phyloP scores from a whole-genome alignment of 2,113 vertebrate genomes.

The Cyprinus carpio region DNA sequence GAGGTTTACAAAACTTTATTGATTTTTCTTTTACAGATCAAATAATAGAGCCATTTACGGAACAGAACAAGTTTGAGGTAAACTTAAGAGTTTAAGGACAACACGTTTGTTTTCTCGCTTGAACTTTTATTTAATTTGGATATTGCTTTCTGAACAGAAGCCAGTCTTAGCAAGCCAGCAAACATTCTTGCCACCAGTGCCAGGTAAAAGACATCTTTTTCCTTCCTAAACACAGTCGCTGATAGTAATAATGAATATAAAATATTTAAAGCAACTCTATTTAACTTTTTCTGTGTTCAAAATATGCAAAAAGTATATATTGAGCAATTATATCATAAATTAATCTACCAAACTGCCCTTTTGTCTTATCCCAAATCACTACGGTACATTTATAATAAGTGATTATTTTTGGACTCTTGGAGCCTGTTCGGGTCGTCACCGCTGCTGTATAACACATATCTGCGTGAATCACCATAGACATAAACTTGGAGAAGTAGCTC shows the following conservation, averaged over 20 bases:
- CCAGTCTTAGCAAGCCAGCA: slow-evolving; percentile 47
- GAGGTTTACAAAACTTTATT: not conserved
- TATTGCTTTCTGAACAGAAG: slow-evolving; percentile 64
- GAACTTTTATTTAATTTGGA: not conserved
- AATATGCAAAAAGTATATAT: too few species aligned
- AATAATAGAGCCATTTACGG: not conserved
- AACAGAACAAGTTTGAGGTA: slow-evolving; percentile 19
- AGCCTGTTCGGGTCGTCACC: too few species aligned
- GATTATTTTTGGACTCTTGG: too few species aligned
- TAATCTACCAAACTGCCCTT: too few species aligned
- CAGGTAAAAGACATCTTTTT: slow-evolving; percentile 63
- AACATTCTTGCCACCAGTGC: slow-evolving; percentile 51
- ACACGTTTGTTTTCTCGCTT: slow-evolving; percentile 17
- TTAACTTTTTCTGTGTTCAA: too few species aligned
- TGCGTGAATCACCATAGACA: too few species aligned
- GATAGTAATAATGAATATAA: not conserved
- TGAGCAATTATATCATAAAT: too few species aligned
- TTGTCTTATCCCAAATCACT: too few species aligned
- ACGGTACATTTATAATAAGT: too few species aligned
- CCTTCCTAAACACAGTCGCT: not conserved
- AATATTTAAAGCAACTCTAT: too few species aligned
- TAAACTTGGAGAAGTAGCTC: too few species aligned
- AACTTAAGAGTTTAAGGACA: not conserved
- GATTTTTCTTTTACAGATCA: not conserved
- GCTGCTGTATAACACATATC: too few species aligned